A percentile compares a stretch with the other conserved stretches of the same genome.
These are phyloP conservation scores for Ictidomys tridecemlineatus DNA, from an alignment of 2,113 vertebrate species.

Conservation along the genomic window DNA sequence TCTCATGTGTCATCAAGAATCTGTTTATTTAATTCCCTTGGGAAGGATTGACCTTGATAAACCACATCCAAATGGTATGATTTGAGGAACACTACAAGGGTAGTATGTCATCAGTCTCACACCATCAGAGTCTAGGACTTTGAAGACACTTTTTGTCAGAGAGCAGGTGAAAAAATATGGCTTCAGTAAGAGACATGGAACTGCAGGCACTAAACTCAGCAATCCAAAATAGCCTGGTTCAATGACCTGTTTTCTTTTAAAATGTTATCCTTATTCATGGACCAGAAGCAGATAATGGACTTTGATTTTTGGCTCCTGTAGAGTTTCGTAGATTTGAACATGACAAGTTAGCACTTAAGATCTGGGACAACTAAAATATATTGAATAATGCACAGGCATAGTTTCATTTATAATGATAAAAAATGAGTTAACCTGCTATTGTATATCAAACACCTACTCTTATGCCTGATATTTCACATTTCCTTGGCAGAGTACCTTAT, in stretches of 20 bases:
- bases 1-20: neutral
- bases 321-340: constrained; percentile 49
- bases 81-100: neutral
- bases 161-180: neutral
- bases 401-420: neutral
- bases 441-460: neutral
- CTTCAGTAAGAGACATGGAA: constrained; percentile 52
- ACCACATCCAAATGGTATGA: neutral
- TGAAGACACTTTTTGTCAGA: constrained; percentile 48
- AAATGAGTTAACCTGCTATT: neutral
- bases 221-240: constrained; percentile 59
- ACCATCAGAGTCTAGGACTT: constrained; percentile 5
- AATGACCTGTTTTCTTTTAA: constrained; percentile 63
- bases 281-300: constrained; percentile 42
- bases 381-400: neutral
- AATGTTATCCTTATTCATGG: constrained; percentile 62
- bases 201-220: constrained; percentile 57
- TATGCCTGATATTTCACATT: neutral
- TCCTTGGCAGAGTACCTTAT: neutral
- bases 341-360: constrained; percentile 38
- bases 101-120: neutral
- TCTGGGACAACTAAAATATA: constrained; percentile 34
- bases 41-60: neutral
- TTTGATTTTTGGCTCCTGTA: constrained; percentile 64
- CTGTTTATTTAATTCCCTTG: neutral